Conservation (phyloP, 1,140 invertebrate species). For the Diprion similis region DNA sequence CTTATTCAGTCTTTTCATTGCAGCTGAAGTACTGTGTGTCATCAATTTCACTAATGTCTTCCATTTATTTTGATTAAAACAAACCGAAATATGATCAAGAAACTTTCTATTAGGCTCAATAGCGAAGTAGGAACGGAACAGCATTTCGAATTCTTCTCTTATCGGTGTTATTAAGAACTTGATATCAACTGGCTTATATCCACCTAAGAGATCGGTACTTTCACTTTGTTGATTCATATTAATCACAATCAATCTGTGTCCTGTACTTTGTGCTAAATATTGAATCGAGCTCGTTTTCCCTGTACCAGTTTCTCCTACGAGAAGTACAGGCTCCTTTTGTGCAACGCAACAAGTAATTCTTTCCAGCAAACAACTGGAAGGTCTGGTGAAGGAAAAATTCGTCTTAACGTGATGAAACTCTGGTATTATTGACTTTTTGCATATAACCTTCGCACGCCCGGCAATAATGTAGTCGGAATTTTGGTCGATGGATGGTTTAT, state of each 20-base stretch:
- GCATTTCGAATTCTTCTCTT: conserved; percentile 81
- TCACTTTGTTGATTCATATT: conserved; percentile 99
- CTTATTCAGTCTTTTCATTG: conserved; percentile 65
- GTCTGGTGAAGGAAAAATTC: conserved; percentile 83
- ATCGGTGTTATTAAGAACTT: conserved; percentile 84
- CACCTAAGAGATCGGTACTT: conserved; percentile 93
- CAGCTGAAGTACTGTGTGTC: conserved; percentile 75
- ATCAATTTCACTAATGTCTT: conserved; percentile 77
- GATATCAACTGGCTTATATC: conserved; percentile 95
- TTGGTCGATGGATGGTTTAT: conserved; percentile 79
- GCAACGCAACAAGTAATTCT: conserved; percentile 82
- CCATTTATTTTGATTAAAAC: conserved; percentile 78
- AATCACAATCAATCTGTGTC: conserved; percentile 90
- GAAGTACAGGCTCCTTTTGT: conserved; percentile 87
- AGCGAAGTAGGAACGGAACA: conserved; percentile 84
- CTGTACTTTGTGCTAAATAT: conserved; percentile 84
- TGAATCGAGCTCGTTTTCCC: conserved; percentile 98
- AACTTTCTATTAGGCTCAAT: conserved; percentile 85
- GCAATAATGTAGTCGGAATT: conserved; percentile 58
- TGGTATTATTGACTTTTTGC: conserved; percentile 33
- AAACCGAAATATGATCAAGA: conserved; percentile 78
- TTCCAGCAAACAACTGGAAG: conserved; percentile 84
- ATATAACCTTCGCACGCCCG: conserved; percentile 64
- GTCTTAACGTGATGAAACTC: conserved; percentile 48
- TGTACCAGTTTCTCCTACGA: conserved; percentile 98